A percentile compares a stretch with the other conserved stretches of the same genome.
Evolutionary conservation across 1,140 invertebrate species (phyloP).

Genomic region (Platorchestia sp.): DNA sequence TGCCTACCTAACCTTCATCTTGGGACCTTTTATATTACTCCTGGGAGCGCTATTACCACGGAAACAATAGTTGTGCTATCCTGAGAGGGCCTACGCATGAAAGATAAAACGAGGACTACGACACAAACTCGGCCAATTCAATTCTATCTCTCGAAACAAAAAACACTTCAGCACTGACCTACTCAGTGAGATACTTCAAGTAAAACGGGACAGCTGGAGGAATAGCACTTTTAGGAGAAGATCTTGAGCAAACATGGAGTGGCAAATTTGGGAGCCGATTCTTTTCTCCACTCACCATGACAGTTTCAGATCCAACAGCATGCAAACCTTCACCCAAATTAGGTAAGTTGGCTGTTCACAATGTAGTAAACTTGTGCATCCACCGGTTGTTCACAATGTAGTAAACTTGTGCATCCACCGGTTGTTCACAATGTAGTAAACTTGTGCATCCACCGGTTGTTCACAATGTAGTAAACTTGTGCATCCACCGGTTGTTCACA

Average conservation of each 20-base stretch:
- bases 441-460: too few species aligned
- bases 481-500: too few species aligned
- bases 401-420: too few species aligned
- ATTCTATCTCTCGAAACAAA: background rate
- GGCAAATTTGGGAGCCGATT: background rate
- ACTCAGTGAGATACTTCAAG: background rate
- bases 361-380: background rate
- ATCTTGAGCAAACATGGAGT: background rate
- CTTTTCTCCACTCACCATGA: background rate
- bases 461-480: too few species aligned
- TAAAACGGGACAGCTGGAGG: background rate
- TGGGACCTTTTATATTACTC: too few species aligned
- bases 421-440: too few species aligned
- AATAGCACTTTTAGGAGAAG: background rate
- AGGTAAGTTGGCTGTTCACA: background rate
- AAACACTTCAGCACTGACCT: background rate
- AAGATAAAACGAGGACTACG: background rate
- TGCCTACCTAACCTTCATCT: too few species aligned
- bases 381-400: too few species aligned
- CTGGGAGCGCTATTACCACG: too few species aligned
- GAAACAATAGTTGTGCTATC: too few species aligned
- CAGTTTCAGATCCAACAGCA: background rate
- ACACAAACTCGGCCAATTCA: background rate
- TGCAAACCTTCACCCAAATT: background rate
- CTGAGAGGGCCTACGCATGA: too few species aligned